A percentile compares a stretch with the other conserved stretches of the same genome.
Conservation (phyloP, 1,140 invertebrate genomes). For the Plectus sambesii region DNA sequence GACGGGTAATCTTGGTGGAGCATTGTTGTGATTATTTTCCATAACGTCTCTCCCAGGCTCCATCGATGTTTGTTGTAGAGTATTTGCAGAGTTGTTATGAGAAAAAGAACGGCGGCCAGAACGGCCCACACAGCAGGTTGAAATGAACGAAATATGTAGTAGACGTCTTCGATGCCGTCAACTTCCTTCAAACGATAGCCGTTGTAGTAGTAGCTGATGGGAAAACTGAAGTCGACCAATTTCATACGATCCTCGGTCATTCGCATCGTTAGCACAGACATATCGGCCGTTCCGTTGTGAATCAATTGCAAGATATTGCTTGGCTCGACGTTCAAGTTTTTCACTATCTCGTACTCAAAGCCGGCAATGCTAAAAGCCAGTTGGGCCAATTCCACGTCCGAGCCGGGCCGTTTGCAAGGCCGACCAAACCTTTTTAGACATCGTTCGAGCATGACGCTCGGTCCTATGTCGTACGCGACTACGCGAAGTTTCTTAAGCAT, state of each 20-base stretch:
- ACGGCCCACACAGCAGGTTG: slow-evolving; percentile 6
- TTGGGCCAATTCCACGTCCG: slow-evolving; percentile 2
- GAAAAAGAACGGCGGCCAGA: not conserved
- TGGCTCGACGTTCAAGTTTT: not conserved
- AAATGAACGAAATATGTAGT: slow-evolving; percentile 4
- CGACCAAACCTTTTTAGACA: no score
- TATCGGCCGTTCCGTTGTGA: slow-evolving; percentile 6
- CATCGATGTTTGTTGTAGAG: not conserved
- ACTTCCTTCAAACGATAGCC: slow-evolving; percentile 2
- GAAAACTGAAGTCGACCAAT: slow-evolving; percentile 1
- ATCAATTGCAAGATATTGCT: not conserved
- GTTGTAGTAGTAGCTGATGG: slow-evolving; percentile 4
- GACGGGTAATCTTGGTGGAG: slow-evolving; percentile 9
- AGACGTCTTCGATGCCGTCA: slow-evolving; percentile 1
- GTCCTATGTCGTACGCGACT: no score
- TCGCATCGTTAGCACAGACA: not conserved
- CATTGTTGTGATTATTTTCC: slow-evolving; percentile 2
- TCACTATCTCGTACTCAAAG: slow-evolving; percentile 3
- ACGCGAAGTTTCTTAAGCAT: no score
- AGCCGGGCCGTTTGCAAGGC: not conserved
- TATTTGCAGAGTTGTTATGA: not conserved
- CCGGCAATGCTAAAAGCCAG: not conserved
- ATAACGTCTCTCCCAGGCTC: not conserved
- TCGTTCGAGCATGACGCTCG: no score
- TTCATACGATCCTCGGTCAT: slow-evolving; percentile 1